Evolutionary conservation across 35 echinoderm and acorn worm genomes (phyloP).

Genomic region (Chiridota heheva): DNA sequence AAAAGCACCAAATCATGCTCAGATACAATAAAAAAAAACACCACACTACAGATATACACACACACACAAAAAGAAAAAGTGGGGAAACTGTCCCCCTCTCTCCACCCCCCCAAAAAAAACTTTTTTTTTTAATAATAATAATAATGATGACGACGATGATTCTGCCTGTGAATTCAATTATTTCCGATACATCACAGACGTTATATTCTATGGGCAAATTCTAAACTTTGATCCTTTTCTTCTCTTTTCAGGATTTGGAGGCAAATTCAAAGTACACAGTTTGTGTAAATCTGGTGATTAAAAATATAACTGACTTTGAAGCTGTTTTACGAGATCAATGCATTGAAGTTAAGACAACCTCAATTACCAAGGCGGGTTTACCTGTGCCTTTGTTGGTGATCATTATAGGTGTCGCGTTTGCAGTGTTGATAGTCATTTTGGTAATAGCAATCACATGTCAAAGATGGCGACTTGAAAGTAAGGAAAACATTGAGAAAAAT

Average conservation of each 20-base stretch:
- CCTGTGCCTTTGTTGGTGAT: conserved; percentile 47
- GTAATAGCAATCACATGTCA: conserved; percentile 40
- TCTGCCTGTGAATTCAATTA: no score
- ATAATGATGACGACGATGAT: no score
- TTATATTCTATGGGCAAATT: no score
- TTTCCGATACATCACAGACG: no score
- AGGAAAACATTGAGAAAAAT: conserved; percentile 5
- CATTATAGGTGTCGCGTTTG: conserved; percentile 54
- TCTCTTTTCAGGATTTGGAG: conserved; percentile 62
- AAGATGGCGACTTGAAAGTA: conserved; percentile 33
- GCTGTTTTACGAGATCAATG: conserved; percentile 90
- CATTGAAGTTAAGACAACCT: conserved; percentile 61
- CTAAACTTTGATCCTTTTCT: not conserved
- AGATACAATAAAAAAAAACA: no score
- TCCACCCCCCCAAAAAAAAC: no score
- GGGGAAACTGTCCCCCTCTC: no score
- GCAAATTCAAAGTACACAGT: conserved; percentile 79
- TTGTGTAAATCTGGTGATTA: conserved; percentile 71
- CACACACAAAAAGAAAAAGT: no score
- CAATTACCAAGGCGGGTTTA: conserved; percentile 2
- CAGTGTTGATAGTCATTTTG: conserved; percentile 53
- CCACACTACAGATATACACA: no score
- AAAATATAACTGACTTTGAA: conserved; percentile 45
- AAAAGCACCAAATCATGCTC: no score
- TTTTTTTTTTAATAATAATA: no score